A percentile compares a stretch with the other conserved stretches of the same genome.
phyloP scores from a whole-genome alignment of 2,888 invertebrate genomes.

The Monoplex corrugatus region DNA sequence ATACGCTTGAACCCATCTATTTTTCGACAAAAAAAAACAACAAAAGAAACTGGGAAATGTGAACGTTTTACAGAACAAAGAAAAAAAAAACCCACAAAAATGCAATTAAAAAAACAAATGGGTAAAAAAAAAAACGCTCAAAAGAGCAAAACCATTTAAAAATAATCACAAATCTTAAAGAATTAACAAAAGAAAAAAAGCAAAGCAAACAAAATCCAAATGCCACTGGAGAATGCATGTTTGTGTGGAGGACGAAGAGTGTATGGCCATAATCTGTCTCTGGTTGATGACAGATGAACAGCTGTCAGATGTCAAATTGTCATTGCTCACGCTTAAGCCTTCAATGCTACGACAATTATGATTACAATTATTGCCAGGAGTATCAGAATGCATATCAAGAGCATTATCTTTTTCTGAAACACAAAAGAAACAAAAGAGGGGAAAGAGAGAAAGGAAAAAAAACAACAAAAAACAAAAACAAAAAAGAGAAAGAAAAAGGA shows the following conservation, averaged over 20 bases:
- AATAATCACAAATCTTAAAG: too few species aligned
- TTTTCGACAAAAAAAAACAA: background rate
- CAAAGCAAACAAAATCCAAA: background rate
- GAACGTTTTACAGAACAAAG: too few species aligned
- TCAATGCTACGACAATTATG: slow-evolving; percentile 78
- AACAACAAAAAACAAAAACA: slow-evolving; percentile 50
- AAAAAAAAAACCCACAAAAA: too few species aligned
- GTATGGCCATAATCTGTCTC: too few species aligned
- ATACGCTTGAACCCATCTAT: background rate
- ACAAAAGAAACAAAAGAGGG: slow-evolving; percentile 66
- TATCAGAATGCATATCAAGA: slow-evolving; percentile 77
- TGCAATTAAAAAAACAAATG: too few species aligned
- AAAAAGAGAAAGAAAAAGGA: background rate
- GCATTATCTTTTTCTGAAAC: slow-evolving; percentile 81
- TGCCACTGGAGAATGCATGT: background rate
- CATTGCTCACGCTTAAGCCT: background rate
- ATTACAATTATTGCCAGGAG: slow-evolving; percentile 80
- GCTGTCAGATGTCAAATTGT: background rate
- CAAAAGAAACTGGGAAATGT: too few species aligned
- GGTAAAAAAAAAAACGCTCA: too few species aligned
- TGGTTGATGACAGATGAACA: too few species aligned
- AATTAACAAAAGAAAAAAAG: background rate
- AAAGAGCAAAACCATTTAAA: too few species aligned
- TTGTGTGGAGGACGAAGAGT: background rate
- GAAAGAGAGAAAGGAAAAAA: slow-evolving; percentile 57